phyloP scores from a whole-genome alignment of 2,888 invertebrate genomes.

The Lordiphosa andalusiaca region DNA sequence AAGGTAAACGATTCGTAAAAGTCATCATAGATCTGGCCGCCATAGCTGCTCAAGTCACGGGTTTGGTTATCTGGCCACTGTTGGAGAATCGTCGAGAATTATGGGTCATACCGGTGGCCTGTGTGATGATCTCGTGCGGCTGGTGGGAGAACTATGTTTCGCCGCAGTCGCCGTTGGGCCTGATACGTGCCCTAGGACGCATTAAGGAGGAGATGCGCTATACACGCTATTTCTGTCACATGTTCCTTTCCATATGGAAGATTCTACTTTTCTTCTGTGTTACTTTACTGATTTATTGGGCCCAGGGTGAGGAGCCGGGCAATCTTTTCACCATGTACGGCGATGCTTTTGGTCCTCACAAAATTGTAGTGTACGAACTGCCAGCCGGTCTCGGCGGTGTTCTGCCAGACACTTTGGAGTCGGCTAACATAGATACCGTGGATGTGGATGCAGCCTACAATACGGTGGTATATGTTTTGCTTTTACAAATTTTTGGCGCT shows the following conservation, averaged over 20 bases:
- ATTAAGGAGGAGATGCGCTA: slow-evolving; percentile 89
- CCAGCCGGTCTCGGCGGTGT: slow-evolving; percentile 77
- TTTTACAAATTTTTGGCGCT: slow-evolving; percentile 90
- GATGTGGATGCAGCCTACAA: slow-evolving; percentile 86
- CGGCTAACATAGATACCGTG: slow-evolving; percentile 87
- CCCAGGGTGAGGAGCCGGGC: slow-evolving; percentile 88
- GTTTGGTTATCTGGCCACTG: slow-evolving; percentile 95
- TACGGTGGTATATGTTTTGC: slow-evolving; percentile 87
- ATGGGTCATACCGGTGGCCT: slow-evolving; percentile 92
- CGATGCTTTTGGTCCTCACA: slow-evolving; percentile 88
- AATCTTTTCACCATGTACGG: slow-evolving; percentile 89
- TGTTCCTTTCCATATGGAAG: slow-evolving; percentile 96
- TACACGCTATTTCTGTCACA: slow-evolving; percentile 93
- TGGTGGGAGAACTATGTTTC: slow-evolving; percentile 99
- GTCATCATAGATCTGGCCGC: slow-evolving; percentile 92
- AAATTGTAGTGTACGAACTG: slow-evolving; percentile 87
- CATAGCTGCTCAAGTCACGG: slow-evolving; percentile 93
- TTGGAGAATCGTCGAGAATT: slow-evolving; percentile 87
- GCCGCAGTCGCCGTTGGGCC: slow-evolving; percentile 88
- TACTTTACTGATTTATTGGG: slow-evolving; percentile 86
- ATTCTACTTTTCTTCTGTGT: slow-evolving; percentile 89
- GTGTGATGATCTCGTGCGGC: slow-evolving; percentile 92
- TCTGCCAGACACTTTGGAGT: slow-evolving; percentile 87
- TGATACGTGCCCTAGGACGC: slow-evolving; percentile 87
- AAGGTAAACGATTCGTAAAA: slow-evolving; percentile 88